A percentile compares a stretch with the other conserved stretches of the same genome.
Evolutionary conservation across 2,888 invertebrate genomes (phyloP).

Genomic region (Monoplex corrugatus): DNA sequence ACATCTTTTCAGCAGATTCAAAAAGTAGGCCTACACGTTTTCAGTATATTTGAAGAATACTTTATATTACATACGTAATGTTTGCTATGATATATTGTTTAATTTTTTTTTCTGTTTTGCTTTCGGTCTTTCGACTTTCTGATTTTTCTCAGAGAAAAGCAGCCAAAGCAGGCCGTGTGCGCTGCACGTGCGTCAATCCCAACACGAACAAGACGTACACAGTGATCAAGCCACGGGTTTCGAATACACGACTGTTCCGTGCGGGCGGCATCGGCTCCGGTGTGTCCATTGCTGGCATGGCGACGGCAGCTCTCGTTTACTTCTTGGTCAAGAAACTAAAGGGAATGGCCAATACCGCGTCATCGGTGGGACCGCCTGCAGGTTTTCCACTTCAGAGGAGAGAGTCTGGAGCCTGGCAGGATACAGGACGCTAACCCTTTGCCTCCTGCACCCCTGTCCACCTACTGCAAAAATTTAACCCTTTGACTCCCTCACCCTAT

Average conservation of each 20-base stretch:
- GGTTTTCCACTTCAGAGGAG: neutral
- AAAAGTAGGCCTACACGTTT: too few species aligned
- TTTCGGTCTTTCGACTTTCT: too few species aligned
- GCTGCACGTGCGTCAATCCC: constrained; percentile 38
- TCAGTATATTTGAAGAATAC: too few species aligned
- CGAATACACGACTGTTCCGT: constrained; percentile 32
- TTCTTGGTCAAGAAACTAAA: constrained; percentile 15
- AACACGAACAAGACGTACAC: constrained; percentile 25
- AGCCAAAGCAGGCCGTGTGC: neutral
- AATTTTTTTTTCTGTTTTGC: too few species aligned
- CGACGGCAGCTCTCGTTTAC: neutral
- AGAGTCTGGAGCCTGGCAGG: neutral
- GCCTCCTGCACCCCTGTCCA: too few species aligned
- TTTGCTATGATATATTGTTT: too few species aligned
- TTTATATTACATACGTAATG: too few species aligned
- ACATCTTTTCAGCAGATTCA: too few species aligned
- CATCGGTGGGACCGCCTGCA: neutral
- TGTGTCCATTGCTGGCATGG: constrained; percentile 9
- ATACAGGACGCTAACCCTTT: neutral
- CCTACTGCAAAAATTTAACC: too few species aligned
- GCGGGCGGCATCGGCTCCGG: constrained; percentile 18
- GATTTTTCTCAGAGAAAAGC: constrained; percentile 32
- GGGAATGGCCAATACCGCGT: neutral
- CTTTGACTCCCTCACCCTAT: too few species aligned
- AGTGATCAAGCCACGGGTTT: constrained; percentile 42